Evolutionary conservation across 2,113 vertebrate genomes (phyloP).

Genomic region (Labeo catla): DNA sequence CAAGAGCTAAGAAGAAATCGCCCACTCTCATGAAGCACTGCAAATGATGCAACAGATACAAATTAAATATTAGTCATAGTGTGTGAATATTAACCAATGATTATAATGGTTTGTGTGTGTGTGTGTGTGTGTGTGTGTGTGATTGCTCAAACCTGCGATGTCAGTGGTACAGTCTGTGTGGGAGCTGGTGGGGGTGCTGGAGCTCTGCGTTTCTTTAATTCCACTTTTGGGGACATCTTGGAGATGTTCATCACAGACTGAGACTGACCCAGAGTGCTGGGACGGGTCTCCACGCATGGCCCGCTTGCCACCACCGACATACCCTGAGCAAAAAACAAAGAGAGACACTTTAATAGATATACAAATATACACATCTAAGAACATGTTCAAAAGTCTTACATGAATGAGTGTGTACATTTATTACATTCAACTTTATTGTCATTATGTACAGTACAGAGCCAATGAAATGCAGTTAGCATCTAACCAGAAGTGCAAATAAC

Average conservation of each 20-base stretch:
- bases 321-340: slow-evolving; percentile 70
- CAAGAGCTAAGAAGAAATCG: no score
- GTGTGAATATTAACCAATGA: background rate
- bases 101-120: background rate
- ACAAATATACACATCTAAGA: slow-evolving; percentile 35
- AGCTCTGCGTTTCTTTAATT: slow-evolving; percentile 86
- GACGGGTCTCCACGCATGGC: slow-evolving; percentile 73
- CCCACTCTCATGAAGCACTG: no score
- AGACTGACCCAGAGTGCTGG: slow-evolving; percentile 81
- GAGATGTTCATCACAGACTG: slow-evolving; percentile 85
- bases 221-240: slow-evolving; percentile 77
- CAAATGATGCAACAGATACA: no score
- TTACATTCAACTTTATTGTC: background rate
- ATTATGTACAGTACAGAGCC: no score
- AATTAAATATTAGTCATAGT: background rate
- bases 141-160: slow-evolving; percentile 68
- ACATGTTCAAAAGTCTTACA: background rate
- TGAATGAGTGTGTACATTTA: background rate
- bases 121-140: slow-evolving; percentile 1
- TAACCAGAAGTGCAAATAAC: background rate
- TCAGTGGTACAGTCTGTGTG: slow-evolving; percentile 40
- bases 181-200: slow-evolving; percentile 79
- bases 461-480: no score
- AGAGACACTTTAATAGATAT: slow-evolving; percentile 20
- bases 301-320: slow-evolving; percentile 75